These are phyloP conservation scores for Paraescarpia echinospica DNA, from an alignment of 1,140 invertebrate species.

Conservation along the genomic window DNA sequence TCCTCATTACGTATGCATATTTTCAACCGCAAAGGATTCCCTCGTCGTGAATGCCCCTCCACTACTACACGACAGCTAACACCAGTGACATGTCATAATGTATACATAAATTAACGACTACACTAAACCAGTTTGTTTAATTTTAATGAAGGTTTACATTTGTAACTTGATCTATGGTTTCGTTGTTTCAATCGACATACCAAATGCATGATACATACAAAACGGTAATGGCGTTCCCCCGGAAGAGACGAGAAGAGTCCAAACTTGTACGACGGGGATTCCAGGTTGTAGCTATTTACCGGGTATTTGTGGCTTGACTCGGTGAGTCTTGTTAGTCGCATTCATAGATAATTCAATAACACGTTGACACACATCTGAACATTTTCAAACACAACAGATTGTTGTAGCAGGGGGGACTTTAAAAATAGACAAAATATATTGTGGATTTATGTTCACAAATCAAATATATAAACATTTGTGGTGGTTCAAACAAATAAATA, in stretches of 20 bases:
- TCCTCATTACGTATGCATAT: constrained; percentile 5
- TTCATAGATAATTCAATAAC: not conserved
- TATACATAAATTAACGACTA: not conserved
- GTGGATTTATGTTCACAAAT: too few species aligned
- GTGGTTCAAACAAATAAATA: too few species aligned
- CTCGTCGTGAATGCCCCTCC: not conserved
- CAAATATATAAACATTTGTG: too few species aligned
- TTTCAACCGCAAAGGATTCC: constrained; percentile 4
- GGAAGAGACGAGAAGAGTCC: not conserved
- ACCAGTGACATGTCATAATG: not conserved
- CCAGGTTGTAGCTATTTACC: not conserved
- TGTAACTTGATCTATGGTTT: not conserved
- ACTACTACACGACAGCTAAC: not conserved
- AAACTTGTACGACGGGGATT: not conserved
- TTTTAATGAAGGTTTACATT: not conserved
- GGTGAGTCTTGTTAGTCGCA: not conserved
- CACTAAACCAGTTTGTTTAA: not conserved
- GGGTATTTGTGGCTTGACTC: not conserved
- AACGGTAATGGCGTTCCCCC: not conserved
- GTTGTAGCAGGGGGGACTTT: too few species aligned
- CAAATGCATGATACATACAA: not conserved
- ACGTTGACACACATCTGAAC: too few species aligned
- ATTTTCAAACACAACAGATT: too few species aligned
- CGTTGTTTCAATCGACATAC: not conserved
- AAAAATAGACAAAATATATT: too few species aligned